Percentiles rank a stretch among this genome's conserved stretches.
phyloP scores from a whole-genome alignment of 2,797 vertebrate species.

The Petrocephalus sullivani region DNA sequence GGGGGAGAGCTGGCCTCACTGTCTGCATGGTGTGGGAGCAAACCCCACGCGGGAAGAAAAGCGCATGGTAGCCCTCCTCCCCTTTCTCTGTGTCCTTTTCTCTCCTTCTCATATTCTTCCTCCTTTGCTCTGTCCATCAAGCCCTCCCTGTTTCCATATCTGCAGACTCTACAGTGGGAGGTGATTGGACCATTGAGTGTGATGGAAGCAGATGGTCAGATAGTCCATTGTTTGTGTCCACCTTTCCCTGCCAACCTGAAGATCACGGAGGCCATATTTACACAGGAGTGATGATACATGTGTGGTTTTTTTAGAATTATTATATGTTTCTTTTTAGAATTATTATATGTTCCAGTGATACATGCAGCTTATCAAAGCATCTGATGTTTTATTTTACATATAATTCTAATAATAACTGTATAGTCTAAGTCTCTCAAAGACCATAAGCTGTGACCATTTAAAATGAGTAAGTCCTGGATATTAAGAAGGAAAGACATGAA shows the following conservation, averaged over 20 bases:
- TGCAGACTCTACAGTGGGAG: neutral
- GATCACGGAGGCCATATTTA: no score
- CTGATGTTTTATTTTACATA: no score
- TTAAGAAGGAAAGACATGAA: no score
- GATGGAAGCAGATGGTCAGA: neutral
- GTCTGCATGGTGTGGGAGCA: neutral
- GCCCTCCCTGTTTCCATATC: neutral
- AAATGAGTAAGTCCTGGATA: no score
- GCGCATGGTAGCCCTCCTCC: neutral
- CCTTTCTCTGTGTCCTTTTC: neutral
- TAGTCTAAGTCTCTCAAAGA: no score
- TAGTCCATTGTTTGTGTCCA: neutral
- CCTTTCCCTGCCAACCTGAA: no score
- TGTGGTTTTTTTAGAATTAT: neutral
- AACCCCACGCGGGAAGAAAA: neutral
- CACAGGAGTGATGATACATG: no score
- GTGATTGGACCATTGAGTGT: neutral
- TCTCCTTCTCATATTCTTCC: neutral
- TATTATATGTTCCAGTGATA: neutral
- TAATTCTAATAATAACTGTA: no score
- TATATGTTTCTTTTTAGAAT: neutral
- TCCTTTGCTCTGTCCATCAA: neutral
- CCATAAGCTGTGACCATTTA: no score
- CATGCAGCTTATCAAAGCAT: neutral
- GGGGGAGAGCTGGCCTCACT: neutral